Evolutionary conservation across 2,888 invertebrate genomes (phyloP).

Genomic region (Drosophila recens): DNA sequence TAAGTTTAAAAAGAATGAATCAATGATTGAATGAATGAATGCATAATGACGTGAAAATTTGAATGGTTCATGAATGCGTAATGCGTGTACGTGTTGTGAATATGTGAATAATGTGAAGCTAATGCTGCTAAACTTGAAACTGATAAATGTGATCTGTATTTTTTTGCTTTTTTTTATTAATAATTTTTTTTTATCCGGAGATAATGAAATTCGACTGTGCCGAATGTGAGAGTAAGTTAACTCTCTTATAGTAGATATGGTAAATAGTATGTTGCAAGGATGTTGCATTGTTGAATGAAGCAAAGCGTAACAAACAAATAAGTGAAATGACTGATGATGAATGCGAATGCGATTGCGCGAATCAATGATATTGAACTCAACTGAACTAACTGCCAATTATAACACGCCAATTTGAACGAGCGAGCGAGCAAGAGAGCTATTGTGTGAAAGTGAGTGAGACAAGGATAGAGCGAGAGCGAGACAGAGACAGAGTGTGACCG

Average conservation of each 20-base stretch:
- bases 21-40: conserved; percentile 37
- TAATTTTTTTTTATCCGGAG: conserved; percentile 3
- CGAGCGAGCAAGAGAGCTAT: conserved; percentile 16
- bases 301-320: conserved; percentile 50
- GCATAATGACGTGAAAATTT: conserved; percentile 29
- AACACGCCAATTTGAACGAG: conserved; percentile 63
- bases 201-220: conserved; percentile 42
- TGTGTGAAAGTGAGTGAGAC: conserved; percentile 12
- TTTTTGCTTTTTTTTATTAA: conserved; percentile 3
- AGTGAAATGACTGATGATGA: conserved; percentile 37
- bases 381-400: conserved; percentile 65
- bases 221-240: conserved; percentile 16
- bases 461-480: conserved; percentile 10
- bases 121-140: conserved; percentile 41
- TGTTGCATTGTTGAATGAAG: conserved; percentile 45
- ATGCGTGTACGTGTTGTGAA: conserved; percentile 54
- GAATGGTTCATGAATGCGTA: conserved; percentile 48
- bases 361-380: conserved; percentile 61
- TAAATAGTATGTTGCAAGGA: conserved; percentile 9
- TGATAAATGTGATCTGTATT: conserved; percentile 4
- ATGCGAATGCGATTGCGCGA: conserved; percentile 41
- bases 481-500: conserved; percentile 34
- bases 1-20: conserved; percentile 46
- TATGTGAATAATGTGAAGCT: conserved; percentile 35
- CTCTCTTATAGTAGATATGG: not conserved